phyloP scores from a whole-genome alignment of 2,888 invertebrate genomes.

The Diplolepis rosae region DNA sequence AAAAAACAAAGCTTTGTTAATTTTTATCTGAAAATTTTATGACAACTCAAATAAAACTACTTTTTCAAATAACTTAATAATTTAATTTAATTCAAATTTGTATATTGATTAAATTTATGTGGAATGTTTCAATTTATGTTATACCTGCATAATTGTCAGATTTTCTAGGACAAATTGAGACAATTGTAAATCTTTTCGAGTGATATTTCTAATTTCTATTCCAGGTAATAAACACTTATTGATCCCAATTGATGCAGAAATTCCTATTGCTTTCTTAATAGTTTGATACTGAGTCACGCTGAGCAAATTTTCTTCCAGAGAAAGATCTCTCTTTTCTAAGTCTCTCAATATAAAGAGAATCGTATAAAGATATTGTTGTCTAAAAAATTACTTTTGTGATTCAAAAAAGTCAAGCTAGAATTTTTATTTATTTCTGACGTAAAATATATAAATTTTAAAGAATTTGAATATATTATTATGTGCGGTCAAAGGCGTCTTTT shows the following conservation, averaged over 20 bases:
- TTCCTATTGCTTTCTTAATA: slow-evolving; percentile 79
- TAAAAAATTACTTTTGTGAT: slow-evolving; percentile 34
- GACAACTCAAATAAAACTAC: too few relatives aligned
- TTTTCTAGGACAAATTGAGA: slow-evolving; percentile 66
- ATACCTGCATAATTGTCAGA: slow-evolving; percentile 74
- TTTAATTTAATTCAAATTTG: too few relatives aligned
- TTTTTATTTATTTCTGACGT: not conserved
- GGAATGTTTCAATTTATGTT: slow-evolving; percentile 69
- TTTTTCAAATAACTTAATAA: too few relatives aligned
- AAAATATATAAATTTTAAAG: not conserved
- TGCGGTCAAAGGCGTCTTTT: too few relatives aligned
- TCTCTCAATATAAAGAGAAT: slow-evolving; percentile 52
- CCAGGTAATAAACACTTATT: slow-evolving; percentile 80
- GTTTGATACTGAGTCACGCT: slow-evolving; percentile 81
- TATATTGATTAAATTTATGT: not conserved
- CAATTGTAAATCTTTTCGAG: slow-evolving; percentile 68
- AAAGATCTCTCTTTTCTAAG: slow-evolving; percentile 46
- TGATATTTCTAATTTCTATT: slow-evolving; percentile 76
- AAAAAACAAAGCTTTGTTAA: slow-evolving; percentile 4
- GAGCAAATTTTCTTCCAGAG: slow-evolving; percentile 68
- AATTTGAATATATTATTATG: too few relatives aligned
- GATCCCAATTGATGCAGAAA: slow-evolving; percentile 80
- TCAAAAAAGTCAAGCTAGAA: too few relatives aligned
- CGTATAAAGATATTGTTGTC: slow-evolving; percentile 57
- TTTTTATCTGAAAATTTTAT: too few relatives aligned